A percentile compares a stretch with the other conserved stretches of the same genome.
Conservation (phyloP, 2,888 invertebrate species). For the Yponomeuta sedellus region DNA sequence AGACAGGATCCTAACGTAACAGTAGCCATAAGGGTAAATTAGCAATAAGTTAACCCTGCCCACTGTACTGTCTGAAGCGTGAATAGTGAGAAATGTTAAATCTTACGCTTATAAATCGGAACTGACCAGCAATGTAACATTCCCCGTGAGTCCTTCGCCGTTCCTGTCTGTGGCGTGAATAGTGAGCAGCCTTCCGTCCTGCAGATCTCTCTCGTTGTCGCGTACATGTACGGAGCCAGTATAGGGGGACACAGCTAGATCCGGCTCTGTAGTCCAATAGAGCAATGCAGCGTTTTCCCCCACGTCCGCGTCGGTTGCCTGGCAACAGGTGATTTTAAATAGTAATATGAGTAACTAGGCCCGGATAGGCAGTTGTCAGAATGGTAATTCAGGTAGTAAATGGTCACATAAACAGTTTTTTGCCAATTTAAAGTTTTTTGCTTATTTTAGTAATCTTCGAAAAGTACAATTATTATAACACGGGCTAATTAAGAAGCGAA, state of each 20-base stretch:
- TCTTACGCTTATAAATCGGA: background rate
- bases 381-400: too few species aligned
- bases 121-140: slow-evolving; percentile 54
- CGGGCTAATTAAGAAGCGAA: too few species aligned
- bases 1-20: too few species aligned
- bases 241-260: slow-evolving; percentile 71
- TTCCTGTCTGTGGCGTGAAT: slow-evolving; percentile 60
- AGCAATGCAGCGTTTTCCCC: slow-evolving; percentile 69
- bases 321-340: slow-evolving; percentile 17
- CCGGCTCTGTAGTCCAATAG: slow-evolving; percentile 53
- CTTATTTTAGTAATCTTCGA: too few species aligned
- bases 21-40: too few species aligned
- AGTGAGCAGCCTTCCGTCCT: slow-evolving; percentile 41
- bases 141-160: slow-evolving; percentile 51
- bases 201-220: slow-evolving; percentile 43
- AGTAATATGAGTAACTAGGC: background rate
- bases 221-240: slow-evolving; percentile 77
- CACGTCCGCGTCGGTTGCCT: slow-evolving; percentile 77
- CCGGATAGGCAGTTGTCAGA: too few species aligned
- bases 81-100: too few species aligned
- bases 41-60: too few species aligned
- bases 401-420: too few species aligned
- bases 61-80: too few species aligned
- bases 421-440: too few species aligned
- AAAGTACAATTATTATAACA: too few species aligned